A percentile compares a stretch with the other conserved stretches of the same genome.
Evolutionary conservation across 2,113 vertebrate species (phyloP).

Genomic region (Elephas maximus): DNA sequence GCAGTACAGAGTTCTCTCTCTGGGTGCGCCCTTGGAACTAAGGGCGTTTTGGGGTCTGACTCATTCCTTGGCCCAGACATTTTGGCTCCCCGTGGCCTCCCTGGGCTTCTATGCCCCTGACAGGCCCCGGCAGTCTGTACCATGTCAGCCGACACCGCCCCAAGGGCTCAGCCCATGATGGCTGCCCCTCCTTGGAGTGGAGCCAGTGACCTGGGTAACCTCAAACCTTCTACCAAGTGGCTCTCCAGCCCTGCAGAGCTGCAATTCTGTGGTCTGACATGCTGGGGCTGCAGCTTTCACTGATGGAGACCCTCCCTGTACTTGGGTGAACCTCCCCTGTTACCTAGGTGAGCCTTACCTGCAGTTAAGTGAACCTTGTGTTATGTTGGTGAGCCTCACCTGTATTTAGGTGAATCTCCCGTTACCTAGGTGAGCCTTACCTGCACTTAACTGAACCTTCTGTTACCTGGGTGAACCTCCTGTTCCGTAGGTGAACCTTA

Average conservation of each 20-base stretch:
- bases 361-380: too few species aligned
- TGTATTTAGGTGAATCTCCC: too few species aligned
- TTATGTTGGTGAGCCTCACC: too few species aligned
- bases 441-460: too few species aligned
- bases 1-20: fast-evolving
- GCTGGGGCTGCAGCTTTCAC: neutral
- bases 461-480: too few species aligned
- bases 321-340: too few species aligned
- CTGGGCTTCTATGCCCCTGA: neutral
- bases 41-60: neutral
- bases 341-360: too few species aligned
- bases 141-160: neutral
- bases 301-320: neutral
- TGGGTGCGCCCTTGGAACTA: fast-evolving
- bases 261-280: neutral
- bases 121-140: fast-evolving
- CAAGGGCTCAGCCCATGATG: fast-evolving
- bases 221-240: too few species aligned
- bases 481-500: too few species aligned
- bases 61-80: neutral
- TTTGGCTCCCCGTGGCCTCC: neutral
- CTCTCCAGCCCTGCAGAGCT: neutral
- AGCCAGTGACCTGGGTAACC: fast-evolving
- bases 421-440: too few species aligned
- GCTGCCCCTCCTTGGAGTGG: neutral